Evolutionary conservation across 2,888 invertebrate species (phyloP), one percentile per base, ranked within the genome.

Genomic region (Macropis europaea): DNA sequence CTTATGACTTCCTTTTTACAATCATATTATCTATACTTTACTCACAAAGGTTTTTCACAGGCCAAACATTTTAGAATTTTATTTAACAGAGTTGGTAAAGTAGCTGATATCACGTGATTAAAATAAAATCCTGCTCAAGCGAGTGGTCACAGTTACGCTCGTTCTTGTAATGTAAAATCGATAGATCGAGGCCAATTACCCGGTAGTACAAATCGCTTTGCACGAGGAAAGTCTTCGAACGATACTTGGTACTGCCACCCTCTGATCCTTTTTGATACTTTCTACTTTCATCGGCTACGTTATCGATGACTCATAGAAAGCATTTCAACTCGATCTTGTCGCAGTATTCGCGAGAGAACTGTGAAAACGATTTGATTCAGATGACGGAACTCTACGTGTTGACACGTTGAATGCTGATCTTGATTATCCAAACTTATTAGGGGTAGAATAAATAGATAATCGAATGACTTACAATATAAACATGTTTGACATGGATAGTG

Each of bases 211-310:
- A 36, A 52, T 67, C 50, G n/a, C 48, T 48, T 50, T 26, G 47
- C 36, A 50, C 30, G 34, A 62, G 59, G 72, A 67, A 72, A 74
- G 66, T 67, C 43, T 24, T 32, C 45, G 24, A 45, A 5, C 57
- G 57, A 43, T 52, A 43, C 57, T 43, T 4, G 72, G 50, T 17
- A 68, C 52, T 53, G 13, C 32, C 47, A 73, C 57, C 68, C 57
- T 53, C 57, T 5, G 28, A 28, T 45, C 56, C 53, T 54, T 70
- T 66, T 47, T 6, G 47, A 38, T 54, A 67, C 76, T 76, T 76
- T 76, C 76, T 76, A 76, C 73, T 76, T 73, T 69, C 68, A 30
- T 66, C 57, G 57, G n/a, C 26, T 24, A 61, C 57, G 40, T 48
- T 56, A 50, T 60, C 61, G 54, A 57, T 56, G 57, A 59, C 42